Evolutionary conservation across 2,113 vertebrate species (phyloP).

Genomic region (Empidonax alnorum): DNA sequence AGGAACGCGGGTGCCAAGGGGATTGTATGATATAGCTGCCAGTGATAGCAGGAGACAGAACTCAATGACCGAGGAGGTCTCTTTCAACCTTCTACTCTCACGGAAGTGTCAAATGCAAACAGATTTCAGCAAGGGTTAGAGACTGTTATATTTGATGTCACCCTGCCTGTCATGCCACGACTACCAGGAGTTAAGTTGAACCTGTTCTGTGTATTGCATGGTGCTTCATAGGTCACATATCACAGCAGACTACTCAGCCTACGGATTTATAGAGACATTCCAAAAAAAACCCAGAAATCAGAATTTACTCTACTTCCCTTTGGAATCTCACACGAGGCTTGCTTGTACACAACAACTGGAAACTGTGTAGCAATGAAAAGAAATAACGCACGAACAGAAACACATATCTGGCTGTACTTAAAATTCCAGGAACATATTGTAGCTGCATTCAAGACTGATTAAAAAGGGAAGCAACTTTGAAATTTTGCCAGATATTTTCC

Average conservation of each 20-base stretch:
- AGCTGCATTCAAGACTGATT: neutral
- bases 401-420: neutral
- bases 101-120: neutral
- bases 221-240: neutral
- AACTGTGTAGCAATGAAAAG: neutral
- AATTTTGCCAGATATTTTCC: constrained; percentile 48
- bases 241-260: neutral
- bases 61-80: neutral
- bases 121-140: neutral
- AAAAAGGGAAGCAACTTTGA: constrained; percentile 13
- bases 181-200: neutral
- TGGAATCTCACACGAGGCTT: neutral
- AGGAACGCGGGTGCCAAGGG: neutral
- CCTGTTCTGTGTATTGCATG: neutral
- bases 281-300: neutral
- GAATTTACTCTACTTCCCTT: neutral
- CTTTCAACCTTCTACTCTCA: neutral
- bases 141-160: neutral
- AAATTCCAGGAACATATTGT: neutral
- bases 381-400: neutral
- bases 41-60: neutral
- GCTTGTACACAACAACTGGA: neutral
- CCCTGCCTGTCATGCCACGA: neutral
- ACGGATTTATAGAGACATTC: neutral
- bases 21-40: neutral